These are phyloP conservation scores for Isoperla grammatica DNA, from an alignment of 2,888 invertebrate species.

Conservation along the genomic window DNA sequence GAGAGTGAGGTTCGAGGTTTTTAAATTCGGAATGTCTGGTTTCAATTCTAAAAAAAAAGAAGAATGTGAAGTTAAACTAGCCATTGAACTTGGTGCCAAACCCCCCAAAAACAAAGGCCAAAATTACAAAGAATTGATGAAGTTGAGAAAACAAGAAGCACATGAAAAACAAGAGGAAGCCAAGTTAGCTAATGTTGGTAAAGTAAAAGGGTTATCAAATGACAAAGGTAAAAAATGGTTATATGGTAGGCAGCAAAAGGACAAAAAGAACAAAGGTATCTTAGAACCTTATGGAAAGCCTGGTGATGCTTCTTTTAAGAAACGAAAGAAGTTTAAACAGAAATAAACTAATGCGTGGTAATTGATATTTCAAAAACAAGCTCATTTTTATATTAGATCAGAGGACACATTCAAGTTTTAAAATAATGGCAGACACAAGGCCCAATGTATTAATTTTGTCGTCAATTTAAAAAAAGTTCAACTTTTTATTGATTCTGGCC, in stretches of 20 bases:
- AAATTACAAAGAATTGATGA: constrained; percentile 65
- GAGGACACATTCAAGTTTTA: no score
- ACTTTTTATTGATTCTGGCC: no score
- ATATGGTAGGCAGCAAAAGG: constrained; percentile 46
- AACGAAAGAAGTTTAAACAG: background rate
- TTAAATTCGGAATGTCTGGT: constrained; percentile 77
- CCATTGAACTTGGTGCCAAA: constrained; percentile 78
- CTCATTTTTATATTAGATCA: no score
- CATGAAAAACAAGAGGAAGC: constrained; percentile 43
- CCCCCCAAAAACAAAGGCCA: constrained; percentile 61
- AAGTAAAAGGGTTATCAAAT: constrained; percentile 54
- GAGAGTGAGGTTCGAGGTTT: constrained; percentile 70
- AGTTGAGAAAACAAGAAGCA: constrained; percentile 54
- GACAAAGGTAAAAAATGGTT: constrained; percentile 48
- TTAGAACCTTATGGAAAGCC: constrained; percentile 23
- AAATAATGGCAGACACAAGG: no score
- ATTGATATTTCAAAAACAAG: no score
- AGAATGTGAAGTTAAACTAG: constrained; percentile 70
- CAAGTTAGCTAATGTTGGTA: constrained; percentile 43
- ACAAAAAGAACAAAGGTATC: constrained; percentile 45
- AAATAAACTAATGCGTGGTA: background rate
- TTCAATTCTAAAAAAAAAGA: constrained; percentile 63
- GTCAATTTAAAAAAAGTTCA: no score
- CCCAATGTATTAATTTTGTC: no score
- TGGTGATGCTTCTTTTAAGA: constrained; percentile 3